Conservation (phyloP, 2,113 vertebrate genomes). For the Colaptes auratus region DNA sequence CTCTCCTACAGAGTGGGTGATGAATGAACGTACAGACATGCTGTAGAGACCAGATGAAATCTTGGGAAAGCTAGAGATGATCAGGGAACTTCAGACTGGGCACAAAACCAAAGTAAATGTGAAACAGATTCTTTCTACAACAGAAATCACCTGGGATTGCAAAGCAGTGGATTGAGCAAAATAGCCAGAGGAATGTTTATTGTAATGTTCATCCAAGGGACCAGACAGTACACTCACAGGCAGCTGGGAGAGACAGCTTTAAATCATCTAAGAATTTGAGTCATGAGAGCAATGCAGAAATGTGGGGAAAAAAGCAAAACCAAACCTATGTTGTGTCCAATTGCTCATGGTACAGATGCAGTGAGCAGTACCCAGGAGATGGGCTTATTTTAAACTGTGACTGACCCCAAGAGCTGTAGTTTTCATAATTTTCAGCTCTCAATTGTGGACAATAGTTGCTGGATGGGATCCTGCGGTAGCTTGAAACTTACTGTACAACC, state of each 20-base stretch:
- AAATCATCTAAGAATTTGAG: background rate
- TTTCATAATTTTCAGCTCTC: background rate
- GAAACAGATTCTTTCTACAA: background rate
- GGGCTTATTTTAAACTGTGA: background rate
- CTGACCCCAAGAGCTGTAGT: background rate
- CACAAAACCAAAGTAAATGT: slow-evolving; percentile 10
- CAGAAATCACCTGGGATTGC: background rate
- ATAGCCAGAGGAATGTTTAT: background rate
- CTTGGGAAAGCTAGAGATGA: background rate
- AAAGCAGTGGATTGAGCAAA: background rate
- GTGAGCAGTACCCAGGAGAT: background rate
- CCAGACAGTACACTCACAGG: background rate
- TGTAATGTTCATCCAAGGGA: background rate
- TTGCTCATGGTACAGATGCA: background rate
- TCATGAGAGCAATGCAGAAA: background rate
- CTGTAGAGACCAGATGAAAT: background rate
- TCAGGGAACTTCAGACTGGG: background rate
- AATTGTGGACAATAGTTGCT: background rate
- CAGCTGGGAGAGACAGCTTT: background rate
- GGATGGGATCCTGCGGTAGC: background rate
- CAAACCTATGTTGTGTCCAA: background rate
- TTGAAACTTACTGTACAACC: background rate
- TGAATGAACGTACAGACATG: background rate
- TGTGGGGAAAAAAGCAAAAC: background rate
- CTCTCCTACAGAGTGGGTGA: background rate